phyloP scores from a whole-genome alignment of 2,113 vertebrate genomes.

The Penelope pileata region DNA sequence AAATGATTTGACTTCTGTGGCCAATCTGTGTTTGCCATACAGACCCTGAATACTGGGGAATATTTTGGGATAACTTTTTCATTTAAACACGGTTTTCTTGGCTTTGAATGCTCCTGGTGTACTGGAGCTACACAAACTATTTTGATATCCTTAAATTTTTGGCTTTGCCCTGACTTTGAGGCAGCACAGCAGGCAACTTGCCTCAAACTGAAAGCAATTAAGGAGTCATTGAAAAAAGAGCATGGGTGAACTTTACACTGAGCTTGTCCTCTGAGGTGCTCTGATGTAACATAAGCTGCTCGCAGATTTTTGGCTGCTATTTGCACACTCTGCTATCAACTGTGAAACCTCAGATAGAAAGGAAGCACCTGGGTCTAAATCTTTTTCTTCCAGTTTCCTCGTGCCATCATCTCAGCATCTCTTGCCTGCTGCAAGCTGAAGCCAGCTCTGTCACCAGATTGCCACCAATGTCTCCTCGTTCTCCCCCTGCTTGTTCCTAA shows the following conservation, averaged over 20 bases:
- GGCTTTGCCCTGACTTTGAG: background rate
- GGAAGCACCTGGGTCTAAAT: background rate
- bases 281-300: background rate
- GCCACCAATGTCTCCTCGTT: background rate
- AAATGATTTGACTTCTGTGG: background rate
- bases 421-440: background rate
- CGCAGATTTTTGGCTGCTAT: background rate
- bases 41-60: background rate
- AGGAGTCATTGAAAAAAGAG: background rate
- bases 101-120: background rate
- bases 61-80: background rate
- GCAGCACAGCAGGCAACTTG: background rate
- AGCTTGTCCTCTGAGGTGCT: background rate
- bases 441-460: background rate
- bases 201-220: constrained; percentile 1
- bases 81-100: background rate
- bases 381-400: background rate
- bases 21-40: background rate
- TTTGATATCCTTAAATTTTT: background rate
- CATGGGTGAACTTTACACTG: background rate
- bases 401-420: background rate
- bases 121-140: background rate
- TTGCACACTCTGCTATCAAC: background rate
- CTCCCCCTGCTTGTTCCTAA: background rate
- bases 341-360: background rate